Evolutionary conservation across 1,140 invertebrate genomes (phyloP), one percentile per base, ranked within the genome.

Genomic region (Phthorimaea operculella): DNA sequence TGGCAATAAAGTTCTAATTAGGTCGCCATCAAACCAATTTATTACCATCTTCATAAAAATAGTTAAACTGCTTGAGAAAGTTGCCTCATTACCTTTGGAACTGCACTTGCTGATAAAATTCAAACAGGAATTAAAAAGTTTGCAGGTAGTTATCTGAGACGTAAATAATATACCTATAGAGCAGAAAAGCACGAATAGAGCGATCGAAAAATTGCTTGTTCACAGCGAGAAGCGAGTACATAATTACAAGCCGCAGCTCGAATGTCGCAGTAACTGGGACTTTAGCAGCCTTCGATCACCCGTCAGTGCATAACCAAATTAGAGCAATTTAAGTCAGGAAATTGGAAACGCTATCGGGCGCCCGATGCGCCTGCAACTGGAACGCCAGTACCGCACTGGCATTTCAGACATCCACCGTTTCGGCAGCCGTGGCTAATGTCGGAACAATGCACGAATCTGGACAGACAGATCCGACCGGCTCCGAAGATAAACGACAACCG

Each of bases 241-340:
- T 71, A 73, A 73, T 71, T 74, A 72, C 65, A 64, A 62, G 67
- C 63, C 63, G 54, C 68, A 68, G 56, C 57, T 47, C 63, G 60
- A 70, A 64, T 76, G 64, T 67, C 69, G 66, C 59, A 60, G 63
- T 62, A 64, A 63, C 51, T 57, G 57, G 63, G 58, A 52, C 57
- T 72, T 73, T 73, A 72, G 71, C 61, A 70, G 66, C 66, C 66
- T 79, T 76, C 75, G 77, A 77, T 83, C 73, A 76, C 60, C 69
- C 76, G 75, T 80, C 79, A 77, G 71, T 71, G 74, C 68, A 80
- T 82, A 83, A 83, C 76, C 76, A 80, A 85, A 85, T 85, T 85
- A 83, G 78, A 79, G 76, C 78, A 85, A 85, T 85, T 80, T 80
- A 80, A 78, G 79, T 80, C 78, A 80, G 82, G 79, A 85, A 85